Percentiles rank a stretch among this genome's conserved stretches.
These are phyloP conservation scores for Apistogramma diplotaenia DNA, from an alignment of 2,113 vertebrate species.

Conservation along the genomic window DNA sequence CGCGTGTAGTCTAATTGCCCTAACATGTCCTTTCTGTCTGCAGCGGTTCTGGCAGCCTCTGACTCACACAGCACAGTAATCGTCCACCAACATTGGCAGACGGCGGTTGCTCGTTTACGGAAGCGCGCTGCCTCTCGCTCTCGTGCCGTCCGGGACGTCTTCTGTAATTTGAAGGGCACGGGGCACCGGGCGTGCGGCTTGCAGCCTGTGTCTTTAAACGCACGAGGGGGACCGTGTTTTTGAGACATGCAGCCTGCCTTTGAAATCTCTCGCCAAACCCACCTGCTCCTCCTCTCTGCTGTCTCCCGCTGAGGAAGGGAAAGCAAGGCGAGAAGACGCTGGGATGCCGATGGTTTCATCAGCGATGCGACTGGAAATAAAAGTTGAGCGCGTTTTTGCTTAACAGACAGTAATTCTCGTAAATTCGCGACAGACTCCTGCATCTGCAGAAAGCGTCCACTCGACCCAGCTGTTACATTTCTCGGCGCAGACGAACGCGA, in stretches of 20 bases:
- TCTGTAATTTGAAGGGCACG: slow-evolving; percentile 59
- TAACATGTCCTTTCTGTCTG: background rate
- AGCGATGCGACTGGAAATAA: slow-evolving; percentile 14
- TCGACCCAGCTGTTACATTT: background rate
- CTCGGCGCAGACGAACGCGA: background rate
- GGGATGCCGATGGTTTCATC: slow-evolving; percentile 56
- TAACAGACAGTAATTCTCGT: background rate
- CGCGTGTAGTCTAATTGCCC: background rate
- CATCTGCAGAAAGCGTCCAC: background rate
- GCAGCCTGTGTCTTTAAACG: slow-evolving; percentile 26
- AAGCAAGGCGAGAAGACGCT: slow-evolving; percentile 12
- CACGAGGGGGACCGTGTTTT: background rate
- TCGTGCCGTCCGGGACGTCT: background rate
- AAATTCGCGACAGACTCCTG: background rate
- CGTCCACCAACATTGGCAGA: background rate
- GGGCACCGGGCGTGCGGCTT: background rate
- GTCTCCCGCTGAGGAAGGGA: background rate
- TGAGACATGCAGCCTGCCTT: slow-evolving; percentile 40
- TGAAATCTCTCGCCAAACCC: background rate
- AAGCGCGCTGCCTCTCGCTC: slow-evolving; percentile 3
- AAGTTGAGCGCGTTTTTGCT: slow-evolving; percentile 33
- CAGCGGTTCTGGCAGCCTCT: background rate
- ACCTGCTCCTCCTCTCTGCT: slow-evolving; percentile 36
- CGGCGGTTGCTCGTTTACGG: slow-evolving; percentile 31
- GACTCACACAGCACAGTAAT: background rate